Percentiles rank a stretch among this genome's conserved stretches.
phyloP scores from a whole-genome alignment of 2,888 invertebrate genomes.

The Harpalus rubripes region DNA sequence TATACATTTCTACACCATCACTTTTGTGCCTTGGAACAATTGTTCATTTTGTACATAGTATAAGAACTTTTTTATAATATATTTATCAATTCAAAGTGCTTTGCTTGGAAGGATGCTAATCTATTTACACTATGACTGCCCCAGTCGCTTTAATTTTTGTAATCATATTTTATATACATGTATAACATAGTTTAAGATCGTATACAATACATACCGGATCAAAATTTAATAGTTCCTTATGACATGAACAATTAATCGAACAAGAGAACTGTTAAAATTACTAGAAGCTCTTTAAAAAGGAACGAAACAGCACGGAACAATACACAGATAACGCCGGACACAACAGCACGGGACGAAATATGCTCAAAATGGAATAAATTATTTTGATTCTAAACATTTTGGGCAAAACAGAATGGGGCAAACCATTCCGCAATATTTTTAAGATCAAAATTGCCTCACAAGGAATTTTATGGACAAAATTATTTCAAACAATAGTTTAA shows the following conservation, averaged over 20 bases:
- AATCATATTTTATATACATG: conserved; percentile 50
- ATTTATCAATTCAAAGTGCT: conserved; percentile 56
- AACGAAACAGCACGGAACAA: not conserved
- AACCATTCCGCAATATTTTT: too few relatives aligned
- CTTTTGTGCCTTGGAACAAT: conserved; percentile 63
- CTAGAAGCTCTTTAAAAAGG: not conserved
- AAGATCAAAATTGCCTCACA: too few relatives aligned
- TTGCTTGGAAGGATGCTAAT: conserved; percentile 61
- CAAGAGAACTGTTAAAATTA: not conserved
- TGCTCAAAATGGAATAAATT: too few relatives aligned
- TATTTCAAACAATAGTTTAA: too few relatives aligned
- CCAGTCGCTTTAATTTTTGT: conserved; percentile 61
- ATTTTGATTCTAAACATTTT: too few relatives aligned
- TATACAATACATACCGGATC: conserved; percentile 40
- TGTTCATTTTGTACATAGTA: conserved; percentile 58
- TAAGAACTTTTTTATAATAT: conserved; percentile 56
- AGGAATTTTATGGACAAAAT: too few relatives aligned
- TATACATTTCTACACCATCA: conserved; percentile 62
- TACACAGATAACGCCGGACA: not conserved
- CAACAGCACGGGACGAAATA: too few relatives aligned
- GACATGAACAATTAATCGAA: not conserved
- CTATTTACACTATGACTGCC: conserved; percentile 61
- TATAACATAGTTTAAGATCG: conserved; percentile 24
- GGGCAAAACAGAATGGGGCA: too few relatives aligned
- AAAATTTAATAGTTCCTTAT: not conserved